Evolutionary conservation across 2,113 vertebrate genomes (phyloP).

Genomic region (Pedionomus torquatus): DNA sequence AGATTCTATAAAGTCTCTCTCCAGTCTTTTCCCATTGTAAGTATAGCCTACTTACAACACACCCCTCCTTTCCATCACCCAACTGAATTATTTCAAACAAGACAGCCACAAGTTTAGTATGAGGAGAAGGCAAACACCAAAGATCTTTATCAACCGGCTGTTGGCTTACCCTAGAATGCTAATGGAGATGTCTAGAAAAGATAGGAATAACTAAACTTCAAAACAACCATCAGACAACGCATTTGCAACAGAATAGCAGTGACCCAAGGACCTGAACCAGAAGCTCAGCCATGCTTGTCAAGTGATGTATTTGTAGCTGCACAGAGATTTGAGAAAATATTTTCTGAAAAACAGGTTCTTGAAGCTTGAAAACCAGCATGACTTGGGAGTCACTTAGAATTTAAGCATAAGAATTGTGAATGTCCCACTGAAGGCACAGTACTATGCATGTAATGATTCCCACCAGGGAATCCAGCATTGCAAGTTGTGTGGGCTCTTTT

Average conservation of each 20-base stretch:
- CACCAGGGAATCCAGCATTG: neutral
- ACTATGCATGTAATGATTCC: neutral
- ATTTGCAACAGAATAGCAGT: neutral
- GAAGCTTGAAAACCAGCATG: neutral
- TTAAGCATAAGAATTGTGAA: neutral
- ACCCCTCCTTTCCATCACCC: neutral
- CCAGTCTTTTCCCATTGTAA: rapidly evolving
- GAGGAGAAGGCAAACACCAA: neutral
- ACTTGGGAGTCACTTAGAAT: neutral
- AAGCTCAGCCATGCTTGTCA: conserved; percentile 32
- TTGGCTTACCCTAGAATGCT: neutral
- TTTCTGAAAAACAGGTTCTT: neutral
- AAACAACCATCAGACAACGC: neutral
- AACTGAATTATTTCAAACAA: neutral
- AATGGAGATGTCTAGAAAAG: neutral
- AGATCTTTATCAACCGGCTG: neutral
- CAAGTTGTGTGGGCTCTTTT: neutral
- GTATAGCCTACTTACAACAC: rapidly evolving
- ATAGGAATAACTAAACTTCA: neutral
- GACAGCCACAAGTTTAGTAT: neutral
- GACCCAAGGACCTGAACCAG: conserved; percentile 12
- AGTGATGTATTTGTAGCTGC: neutral
- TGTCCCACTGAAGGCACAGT: neutral
- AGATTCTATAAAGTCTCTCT: neutral
- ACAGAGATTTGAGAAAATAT: neutral